Evolutionary conservation across 2,797 vertebrate species (phyloP).

Genomic region (Amniataba percoides): DNA sequence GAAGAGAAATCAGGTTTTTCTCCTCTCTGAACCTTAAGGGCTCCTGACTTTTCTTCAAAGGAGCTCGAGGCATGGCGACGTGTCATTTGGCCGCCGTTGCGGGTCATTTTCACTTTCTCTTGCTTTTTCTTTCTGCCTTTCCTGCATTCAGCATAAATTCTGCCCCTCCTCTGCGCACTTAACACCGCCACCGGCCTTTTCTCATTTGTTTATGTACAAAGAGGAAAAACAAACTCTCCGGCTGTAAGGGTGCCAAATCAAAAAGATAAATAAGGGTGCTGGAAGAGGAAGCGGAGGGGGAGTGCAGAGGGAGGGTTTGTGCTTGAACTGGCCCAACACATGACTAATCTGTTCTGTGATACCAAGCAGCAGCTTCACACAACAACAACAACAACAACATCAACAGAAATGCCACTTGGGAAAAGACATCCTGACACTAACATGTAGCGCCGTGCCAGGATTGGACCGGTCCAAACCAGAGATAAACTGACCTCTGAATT

Average conservation of each 20-base stretch:
- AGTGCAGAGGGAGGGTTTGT: neutral
- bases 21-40: slow-evolving; percentile 68
- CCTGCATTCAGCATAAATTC: slow-evolving; percentile 40
- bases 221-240: slow-evolving; percentile 33
- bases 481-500: neutral
- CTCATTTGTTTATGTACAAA: slow-evolving; percentile 62
- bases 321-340: slow-evolving; percentile 34
- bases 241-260: slow-evolving; percentile 40
- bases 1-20: slow-evolving; percentile 75
- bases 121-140: slow-evolving; percentile 44
- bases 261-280: slow-evolving; percentile 50
- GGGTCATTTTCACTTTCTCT: slow-evolving; percentile 47
- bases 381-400: slow-evolving; percentile 17
- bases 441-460: slow-evolving; percentile 7
- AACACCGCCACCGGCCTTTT: slow-evolving; percentile 13
- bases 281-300: slow-evolving; percentile 7
- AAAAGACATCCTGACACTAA: slow-evolving; percentile 25
- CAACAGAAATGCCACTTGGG: slow-evolving; percentile 17
- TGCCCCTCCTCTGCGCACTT: slow-evolving; percentile 16
- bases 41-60: slow-evolving; percentile 66
- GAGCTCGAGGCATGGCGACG: slow-evolving; percentile 44
- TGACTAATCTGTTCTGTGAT: slow-evolving; percentile 49
- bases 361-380: slow-evolving; percentile 31
- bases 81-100: slow-evolving; percentile 33
- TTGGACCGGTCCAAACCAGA: neutral